Evolutionary conservation across 2,888 invertebrate species (phyloP).

Genomic region (Criorhina ranunculi): DNA sequence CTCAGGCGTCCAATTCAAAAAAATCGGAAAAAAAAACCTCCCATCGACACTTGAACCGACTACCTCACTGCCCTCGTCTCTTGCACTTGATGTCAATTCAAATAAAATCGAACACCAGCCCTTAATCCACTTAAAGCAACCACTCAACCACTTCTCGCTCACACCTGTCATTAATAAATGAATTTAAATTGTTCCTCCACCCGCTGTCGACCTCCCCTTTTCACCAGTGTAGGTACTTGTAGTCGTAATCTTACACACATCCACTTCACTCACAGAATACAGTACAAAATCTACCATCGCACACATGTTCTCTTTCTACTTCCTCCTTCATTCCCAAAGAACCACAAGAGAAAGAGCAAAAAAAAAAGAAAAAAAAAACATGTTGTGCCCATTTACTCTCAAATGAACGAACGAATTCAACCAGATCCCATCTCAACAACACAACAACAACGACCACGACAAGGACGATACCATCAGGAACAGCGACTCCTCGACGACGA

Average conservation of each 20-base stretch:
- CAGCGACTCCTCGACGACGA: constrained; percentile 59
- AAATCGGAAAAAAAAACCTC: neutral
- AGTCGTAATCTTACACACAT: neutral
- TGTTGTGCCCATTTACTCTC: constrained; percentile 71
- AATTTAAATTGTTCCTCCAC: constrained; percentile 68
- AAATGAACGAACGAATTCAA: constrained; percentile 67
- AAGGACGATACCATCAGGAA: constrained; percentile 62
- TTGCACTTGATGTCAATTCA: constrained; percentile 69
- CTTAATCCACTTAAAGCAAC: constrained; percentile 74
- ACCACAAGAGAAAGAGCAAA: constrained; percentile 32
- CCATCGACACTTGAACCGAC: constrained; percentile 25
- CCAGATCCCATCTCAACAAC: constrained; percentile 60
- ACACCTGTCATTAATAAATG: constrained; percentile 76
- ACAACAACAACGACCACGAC: constrained; percentile 53
- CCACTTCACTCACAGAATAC: constrained; percentile 47
- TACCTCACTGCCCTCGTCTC: constrained; percentile 3
- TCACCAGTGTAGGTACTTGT: neutral
- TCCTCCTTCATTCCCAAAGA: constrained; percentile 50
- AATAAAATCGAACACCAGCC: constrained; percentile 69
- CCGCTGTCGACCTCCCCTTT: neutral
- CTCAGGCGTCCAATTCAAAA: constrained; percentile 22
- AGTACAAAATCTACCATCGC: constrained; percentile 33
- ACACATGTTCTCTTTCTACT: constrained; percentile 25
- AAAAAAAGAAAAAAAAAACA: constrained; percentile 37
- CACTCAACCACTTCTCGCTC: constrained; percentile 74